Base-by-base conservation (phyloP, 92 coral and sea anemone species). In the Micromussa lordhowensis region DNA sequence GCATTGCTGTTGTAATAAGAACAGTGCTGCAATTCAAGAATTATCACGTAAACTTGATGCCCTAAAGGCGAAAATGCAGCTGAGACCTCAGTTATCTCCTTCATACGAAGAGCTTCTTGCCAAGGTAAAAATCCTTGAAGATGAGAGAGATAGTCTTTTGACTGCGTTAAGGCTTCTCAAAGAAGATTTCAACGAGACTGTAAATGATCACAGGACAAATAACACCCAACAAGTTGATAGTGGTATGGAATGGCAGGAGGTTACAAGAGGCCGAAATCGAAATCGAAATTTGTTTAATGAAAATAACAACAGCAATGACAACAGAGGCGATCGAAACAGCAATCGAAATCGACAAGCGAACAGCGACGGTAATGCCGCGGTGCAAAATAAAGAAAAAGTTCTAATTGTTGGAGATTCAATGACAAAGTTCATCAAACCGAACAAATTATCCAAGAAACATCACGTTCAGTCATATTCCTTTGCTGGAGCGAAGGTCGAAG, bases 41-140 rank as follows among this genome's bases (percentile, higher is more conserved):
- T 34, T 75, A 75, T 32, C 79, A 16, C 7, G 49, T 17, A 75
- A 75, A 75, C 17, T 34, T 75, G 79, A 30, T 75, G 22, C 49
- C 30, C 79, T 75, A n/a, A 53, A 75, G 79, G 79, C 79, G 22
- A 75, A 75, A 75, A 75, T 75, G 31, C 48, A 75, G 79, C 79
- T 30, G 49, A 75, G 79, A 34, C 34, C 76, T 4, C 79, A 75
- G 79, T 30, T 75, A 34, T 75, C 79, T 75, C 79, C 79, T 75
- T 75, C 79, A 30, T 75, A 75, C 29, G 79, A 75, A 34, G 79
- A 75, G 55, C 79, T 75, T 35, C 79, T 75, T 75, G 79, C 48
- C 49, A 75, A 75, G 54, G 49, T 75, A n/a, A 75, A 75, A 75
- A 34, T 24, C 49, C 31, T 75, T 22, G 79, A 75, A 40, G 79